Percentiles rank a stretch among this genome's conserved stretches.
Evolutionary conservation across 2,797 vertebrate genomes (phyloP).

Genomic region (Octomys mimax): DNA sequence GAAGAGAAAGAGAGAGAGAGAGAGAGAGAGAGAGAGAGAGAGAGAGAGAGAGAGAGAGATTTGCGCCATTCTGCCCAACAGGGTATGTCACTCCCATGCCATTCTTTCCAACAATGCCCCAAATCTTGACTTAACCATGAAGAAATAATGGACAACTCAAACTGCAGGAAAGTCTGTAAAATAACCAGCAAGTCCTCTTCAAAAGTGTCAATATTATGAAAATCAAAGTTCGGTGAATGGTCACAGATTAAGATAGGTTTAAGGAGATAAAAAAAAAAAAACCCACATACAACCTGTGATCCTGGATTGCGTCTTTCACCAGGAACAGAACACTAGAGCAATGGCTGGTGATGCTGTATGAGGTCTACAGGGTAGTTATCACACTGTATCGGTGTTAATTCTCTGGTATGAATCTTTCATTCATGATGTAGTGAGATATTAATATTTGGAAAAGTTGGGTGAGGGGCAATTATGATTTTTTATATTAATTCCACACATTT

Average conservation of each 20-base stretch:
- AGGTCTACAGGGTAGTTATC: neutral
- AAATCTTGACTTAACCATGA: neutral
- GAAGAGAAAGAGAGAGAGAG: neutral
- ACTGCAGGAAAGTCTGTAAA: neutral
- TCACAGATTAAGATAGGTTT: neutral
- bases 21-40: neutral
- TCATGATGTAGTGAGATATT: neutral
- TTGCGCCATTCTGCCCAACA: neutral
- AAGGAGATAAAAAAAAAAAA: neutral
- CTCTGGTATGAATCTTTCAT: neutral
- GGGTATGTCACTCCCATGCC: accelerated
- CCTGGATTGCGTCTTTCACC: neutral
- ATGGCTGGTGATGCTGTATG: neutral
- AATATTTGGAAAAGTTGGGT: neutral
- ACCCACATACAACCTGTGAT: neutral
- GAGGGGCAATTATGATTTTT: neutral
- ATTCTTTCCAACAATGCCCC: neutral
- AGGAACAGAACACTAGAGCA: neutral
- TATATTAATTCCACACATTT: neutral
- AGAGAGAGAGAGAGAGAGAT: neutral
- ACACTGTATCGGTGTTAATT: neutral
- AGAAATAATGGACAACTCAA: neutral
- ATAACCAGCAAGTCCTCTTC: neutral
- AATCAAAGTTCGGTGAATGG: neutral
- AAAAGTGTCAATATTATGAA: neutral